phyloP scores from a whole-genome alignment of 2,797 vertebrate species.

The Phataginus tetradactyla region DNA sequence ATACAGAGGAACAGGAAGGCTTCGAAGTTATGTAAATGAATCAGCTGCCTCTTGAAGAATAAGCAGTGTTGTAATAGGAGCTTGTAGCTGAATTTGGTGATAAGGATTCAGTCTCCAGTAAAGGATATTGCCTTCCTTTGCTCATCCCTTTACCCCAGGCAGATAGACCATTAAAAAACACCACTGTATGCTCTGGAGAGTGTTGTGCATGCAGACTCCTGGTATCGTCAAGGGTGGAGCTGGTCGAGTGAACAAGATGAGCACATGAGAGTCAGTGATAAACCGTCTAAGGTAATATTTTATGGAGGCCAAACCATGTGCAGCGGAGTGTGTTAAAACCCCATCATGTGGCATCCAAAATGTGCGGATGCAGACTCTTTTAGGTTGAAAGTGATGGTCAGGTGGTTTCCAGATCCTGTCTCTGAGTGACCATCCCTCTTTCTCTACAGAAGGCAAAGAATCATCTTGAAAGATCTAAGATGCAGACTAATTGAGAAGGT shows the following conservation, averaged over 20 bases:
- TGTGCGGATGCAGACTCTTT: not conserved
- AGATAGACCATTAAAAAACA: slow-evolving; percentile 16
- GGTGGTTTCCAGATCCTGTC: not conserved
- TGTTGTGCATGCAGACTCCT: not conserved
- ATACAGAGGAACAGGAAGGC: not conserved
- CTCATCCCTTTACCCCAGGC: not conserved
- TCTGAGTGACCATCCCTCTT: not conserved
- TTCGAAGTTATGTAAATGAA: slow-evolving; percentile 20
- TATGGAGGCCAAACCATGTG: not conserved
- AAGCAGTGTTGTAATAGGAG: not conserved
- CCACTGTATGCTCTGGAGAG: not conserved
- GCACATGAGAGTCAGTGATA: not conserved
- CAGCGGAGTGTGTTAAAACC: not conserved
- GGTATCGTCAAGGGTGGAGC: not conserved
- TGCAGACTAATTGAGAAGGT: not conserved
- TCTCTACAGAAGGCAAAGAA: not conserved
- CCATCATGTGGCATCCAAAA: not conserved
- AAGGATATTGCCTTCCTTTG: not conserved
- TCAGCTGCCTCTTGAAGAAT: slow-evolving; percentile 25
- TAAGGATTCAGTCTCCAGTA: not conserved
- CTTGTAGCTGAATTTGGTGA: slow-evolving; percentile 16
- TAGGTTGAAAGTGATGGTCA: not conserved
- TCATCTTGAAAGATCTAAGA: not conserved
- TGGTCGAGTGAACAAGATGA: not conserved
- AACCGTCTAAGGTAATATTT: not conserved